Evolutionary conservation across 2,797 vertebrate species (phyloP), one percentile per base, ranked within the genome.

Genomic region (Paedocypris micromegethes): DNA sequence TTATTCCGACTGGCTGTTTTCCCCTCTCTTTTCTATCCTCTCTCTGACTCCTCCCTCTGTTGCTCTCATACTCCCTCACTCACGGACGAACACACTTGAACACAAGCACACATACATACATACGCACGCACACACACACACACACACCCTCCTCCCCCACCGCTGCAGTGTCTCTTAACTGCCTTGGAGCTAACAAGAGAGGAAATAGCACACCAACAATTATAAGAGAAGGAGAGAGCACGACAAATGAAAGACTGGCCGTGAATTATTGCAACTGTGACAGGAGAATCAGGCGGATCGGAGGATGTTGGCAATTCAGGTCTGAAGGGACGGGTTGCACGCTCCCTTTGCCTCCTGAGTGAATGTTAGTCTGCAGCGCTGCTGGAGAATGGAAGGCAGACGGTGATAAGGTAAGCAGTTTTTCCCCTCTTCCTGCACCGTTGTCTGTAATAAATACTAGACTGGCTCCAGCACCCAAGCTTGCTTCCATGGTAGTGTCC

Each of bases 101-200:
- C 46, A 61, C 63, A 56, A 56, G 42, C 63, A 43, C 74, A 72
- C 74, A 70, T 63, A 58, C 72, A 72, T 68, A 85, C 74, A 70
- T 63, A 58, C 72, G 71, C 69, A 85, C 84, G 83, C 84, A 83
- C 82, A 76, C 83, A 76, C 82, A 83, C 86, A 83, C 82, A 80
- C 87, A 83, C 87, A 85, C 86, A 79, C 86, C 86, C 88, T 88
- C 89, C 86, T 85, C 90, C 89, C 88, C 89, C 89, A 88, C 86
- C 84, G 86, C 90, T 90, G 88, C 89, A 90, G 89, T 88, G 85
- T 90, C 88, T 89, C 87, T 75, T 77, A 86, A 87, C 90, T 89
- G 88, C 84, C 87, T 90, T 70, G 81, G 82, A 90, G 88, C 89
- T 87, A 89, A 86, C 83, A 78, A 83, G 81, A 84, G 85, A 88